Evolutionary conservation across 2,113 vertebrate genomes (phyloP), one percentile per base, ranked within the genome.

Genomic region (Elgaria multicarinata): DNA sequence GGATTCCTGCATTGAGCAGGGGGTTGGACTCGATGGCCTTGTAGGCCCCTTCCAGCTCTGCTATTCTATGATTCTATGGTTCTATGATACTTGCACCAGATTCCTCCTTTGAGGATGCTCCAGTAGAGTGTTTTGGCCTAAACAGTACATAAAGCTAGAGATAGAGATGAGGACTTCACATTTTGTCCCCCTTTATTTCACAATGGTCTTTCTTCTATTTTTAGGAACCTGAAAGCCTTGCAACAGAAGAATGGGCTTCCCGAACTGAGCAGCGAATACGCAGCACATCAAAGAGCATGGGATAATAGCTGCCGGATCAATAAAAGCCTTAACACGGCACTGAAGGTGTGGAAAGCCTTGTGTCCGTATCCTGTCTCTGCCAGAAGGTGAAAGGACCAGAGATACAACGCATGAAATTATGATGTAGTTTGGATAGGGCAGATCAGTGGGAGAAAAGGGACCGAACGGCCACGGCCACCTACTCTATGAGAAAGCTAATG

Each of bases 321-420:
- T 86, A 91, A 77, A 75, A 39, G 33, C 71, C 82, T 69, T 0
- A 89, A 83, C 74, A 31, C 76, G 58, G 80, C 7, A 1, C 0
- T 0, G 87, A 58, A 77, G 78, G 86, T 8, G 77, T 1, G 28
- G 83, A 28, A 87, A 77, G 85, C 64, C 93, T 94, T 13, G 83
- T 85, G 69, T 90, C 92, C 42, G 0, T 22, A 87, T 58, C 90
- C 26, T 78, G 85, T 69, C 83, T 36, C 18, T 55, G 0, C 20
- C 85, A 74, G 76, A 82, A 90, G 94, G 92, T 87, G 66, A 86
- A 94, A 95, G 93, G 89, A 87, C 89, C 87, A 50, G 2, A 16
- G 14, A 77, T 9, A 79, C 69, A 92, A 12, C 76, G 82, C 77
- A 5, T 62, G 4, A 85, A 77, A 87, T 6, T 87, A 87, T 5